phyloP scores from a whole-genome alignment of 2,888 invertebrate genomes.

The Monochamus alternatus region DNA sequence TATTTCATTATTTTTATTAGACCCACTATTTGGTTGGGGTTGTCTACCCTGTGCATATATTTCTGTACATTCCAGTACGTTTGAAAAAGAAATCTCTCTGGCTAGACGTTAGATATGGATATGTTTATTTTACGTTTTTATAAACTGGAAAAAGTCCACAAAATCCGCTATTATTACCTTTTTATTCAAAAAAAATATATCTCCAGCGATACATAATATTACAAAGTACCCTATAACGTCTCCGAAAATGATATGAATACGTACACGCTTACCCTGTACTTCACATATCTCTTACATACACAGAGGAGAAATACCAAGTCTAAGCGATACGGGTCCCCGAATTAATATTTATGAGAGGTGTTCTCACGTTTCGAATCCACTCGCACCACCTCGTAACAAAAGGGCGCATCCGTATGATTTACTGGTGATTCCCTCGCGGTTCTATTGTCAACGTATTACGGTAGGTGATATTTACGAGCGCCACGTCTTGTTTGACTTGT shows the following conservation, averaged over 20 bases:
- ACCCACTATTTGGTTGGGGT: too few relatives aligned
- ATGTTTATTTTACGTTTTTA: too few relatives aligned
- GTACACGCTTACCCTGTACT: background rate
- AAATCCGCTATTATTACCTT: too few relatives aligned
- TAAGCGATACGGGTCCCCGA: conserved; percentile 16
- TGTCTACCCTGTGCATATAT: too few relatives aligned
- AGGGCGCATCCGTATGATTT: conserved; percentile 54
- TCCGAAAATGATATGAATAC: conserved; percentile 41
- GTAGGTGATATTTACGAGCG: conserved; percentile 56
- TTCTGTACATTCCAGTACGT: too few relatives aligned
- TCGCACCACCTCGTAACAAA: conserved; percentile 28
- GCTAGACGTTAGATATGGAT: too few relatives aligned
- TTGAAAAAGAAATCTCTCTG: too few relatives aligned
- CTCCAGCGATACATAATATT: background rate
- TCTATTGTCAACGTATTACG: conserved; percentile 60
- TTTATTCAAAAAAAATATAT: conserved; percentile 23
- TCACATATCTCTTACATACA: conserved; percentile 11
- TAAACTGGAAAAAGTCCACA: too few relatives aligned
- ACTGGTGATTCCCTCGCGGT: conserved; percentile 55
- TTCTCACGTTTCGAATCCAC: conserved; percentile 16
- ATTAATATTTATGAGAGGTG: conserved; percentile 38
- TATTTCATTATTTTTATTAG: too few relatives aligned
- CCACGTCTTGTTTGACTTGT: conserved; percentile 55
- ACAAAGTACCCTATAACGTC: conserved; percentile 27
- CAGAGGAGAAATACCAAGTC: background rate